Evolutionary conservation across 2,888 invertebrate species (phyloP).

Genomic region (Yponomeuta malinellus): DNA sequence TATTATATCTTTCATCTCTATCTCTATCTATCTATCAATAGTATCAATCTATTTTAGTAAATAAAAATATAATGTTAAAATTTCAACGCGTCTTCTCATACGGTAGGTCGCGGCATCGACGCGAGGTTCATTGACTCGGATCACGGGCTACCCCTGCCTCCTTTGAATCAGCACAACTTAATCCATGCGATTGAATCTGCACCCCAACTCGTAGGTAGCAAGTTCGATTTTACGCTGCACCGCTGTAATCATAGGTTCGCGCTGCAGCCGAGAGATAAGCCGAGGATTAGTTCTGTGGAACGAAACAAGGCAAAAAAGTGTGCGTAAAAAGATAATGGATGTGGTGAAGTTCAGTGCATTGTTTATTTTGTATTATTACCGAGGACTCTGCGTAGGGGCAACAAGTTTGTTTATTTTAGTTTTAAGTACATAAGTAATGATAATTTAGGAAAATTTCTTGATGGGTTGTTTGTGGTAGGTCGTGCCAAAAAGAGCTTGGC

Average conservation of each 20-base stretch:
- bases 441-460: too few species aligned
- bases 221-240: slow-evolving; percentile 17
- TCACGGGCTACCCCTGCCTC: slow-evolving; percentile 35
- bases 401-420: too few species aligned
- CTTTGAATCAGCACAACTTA: slow-evolving; percentile 18
- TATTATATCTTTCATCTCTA: too few species aligned
- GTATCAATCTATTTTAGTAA: too few species aligned
- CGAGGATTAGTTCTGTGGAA: slow-evolving; percentile 59
- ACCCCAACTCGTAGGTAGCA: slow-evolving; percentile 19
- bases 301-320: slow-evolving; percentile 50
- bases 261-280: slow-evolving; percentile 66
- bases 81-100: slow-evolving; percentile 24
- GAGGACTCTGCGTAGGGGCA: neutral
- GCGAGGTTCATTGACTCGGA: slow-evolving; percentile 58
- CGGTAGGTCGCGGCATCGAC: slow-evolving; percentile 66
- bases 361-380: neutral
- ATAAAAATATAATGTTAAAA: neutral
- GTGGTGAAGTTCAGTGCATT: neutral
- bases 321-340: slow-evolving; percentile 27
- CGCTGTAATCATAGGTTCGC: slow-evolving; percentile 36
- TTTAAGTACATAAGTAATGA: too few species aligned
- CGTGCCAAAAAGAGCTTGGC: too few species aligned
- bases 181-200: slow-evolving; percentile 21
- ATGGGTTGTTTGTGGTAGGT: too few species aligned
- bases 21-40: too few species aligned